Evolutionary conservation across 2,888 invertebrate species (phyloP).

Genomic region (Dyspetes luteomarginatus): DNA sequence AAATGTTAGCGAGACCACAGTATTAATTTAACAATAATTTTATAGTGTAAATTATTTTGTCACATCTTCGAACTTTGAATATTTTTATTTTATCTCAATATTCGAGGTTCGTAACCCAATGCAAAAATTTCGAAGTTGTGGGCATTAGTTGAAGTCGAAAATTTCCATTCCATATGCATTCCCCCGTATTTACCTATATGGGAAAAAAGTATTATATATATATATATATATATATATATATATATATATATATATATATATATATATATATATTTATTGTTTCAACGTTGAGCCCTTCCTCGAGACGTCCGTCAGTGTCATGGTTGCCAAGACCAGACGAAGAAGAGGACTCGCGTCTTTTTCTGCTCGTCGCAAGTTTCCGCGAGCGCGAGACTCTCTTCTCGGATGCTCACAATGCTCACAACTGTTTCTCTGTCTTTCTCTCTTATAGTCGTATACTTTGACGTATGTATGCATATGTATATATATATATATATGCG

Average conservation of each 20-base stretch:
- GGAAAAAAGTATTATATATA: slow-evolving; percentile 48
- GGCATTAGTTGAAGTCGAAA: background rate
- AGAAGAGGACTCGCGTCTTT: slow-evolving; percentile 67
- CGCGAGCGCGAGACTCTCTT: slow-evolving; percentile 66
- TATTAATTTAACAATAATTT: too few species aligned
- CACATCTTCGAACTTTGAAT: too few species aligned
- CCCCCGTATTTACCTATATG: slow-evolving; percentile 22
- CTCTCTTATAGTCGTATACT: background rate
- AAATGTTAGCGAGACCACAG: too few species aligned
- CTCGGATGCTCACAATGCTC: slow-evolving; percentile 72
- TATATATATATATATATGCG: slow-evolving; percentile 59
- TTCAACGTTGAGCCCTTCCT: slow-evolving; percentile 23
- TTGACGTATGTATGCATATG: slow-evolving; percentile 34
- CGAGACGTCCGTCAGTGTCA: slow-evolving; percentile 62
- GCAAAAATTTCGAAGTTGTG: background rate
- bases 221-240: too few species aligned
- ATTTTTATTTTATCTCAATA: background rate
- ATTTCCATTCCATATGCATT: slow-evolving; percentile 34
- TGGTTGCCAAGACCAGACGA: slow-evolving; percentile 12
- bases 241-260: too few species aligned
- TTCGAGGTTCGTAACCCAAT: background rate
- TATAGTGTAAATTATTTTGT: too few species aligned
- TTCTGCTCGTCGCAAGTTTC: too few species aligned
- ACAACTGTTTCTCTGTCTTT: slow-evolving; percentile 12
- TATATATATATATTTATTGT: slow-evolving; percentile 15